Conservation (phyloP, 2,797 vertebrate species). For the Alauda arvensis region DNA sequence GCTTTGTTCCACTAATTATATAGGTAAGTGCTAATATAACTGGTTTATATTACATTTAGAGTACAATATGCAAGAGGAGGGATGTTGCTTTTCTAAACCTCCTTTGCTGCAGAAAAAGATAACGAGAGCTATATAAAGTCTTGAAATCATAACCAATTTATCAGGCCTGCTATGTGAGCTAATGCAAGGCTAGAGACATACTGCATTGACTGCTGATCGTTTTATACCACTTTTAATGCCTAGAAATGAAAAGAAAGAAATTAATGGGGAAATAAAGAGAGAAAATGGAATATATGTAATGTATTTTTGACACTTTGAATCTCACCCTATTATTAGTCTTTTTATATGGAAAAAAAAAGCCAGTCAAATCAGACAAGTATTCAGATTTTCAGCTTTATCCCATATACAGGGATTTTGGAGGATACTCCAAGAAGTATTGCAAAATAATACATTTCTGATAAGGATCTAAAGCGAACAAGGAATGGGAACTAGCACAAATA, state of each 20-base stretch:
- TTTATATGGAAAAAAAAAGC: slow-evolving; percentile 5
- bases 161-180: slow-evolving; percentile 30
- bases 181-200: slow-evolving; percentile 9
- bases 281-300: slow-evolving; percentile 42
- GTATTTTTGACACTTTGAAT: slow-evolving; percentile 22
- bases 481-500: neutral
- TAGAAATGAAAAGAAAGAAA: slow-evolving; percentile 48
- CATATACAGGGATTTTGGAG: neutral
- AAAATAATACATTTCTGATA: neutral
- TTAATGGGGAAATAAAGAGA: slow-evolving; percentile 47
- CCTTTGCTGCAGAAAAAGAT: slow-evolving; percentile 37
- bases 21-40: slow-evolving; percentile 23
- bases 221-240: slow-evolving; percentile 50
- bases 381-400: slow-evolving; percentile 25
- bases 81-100: slow-evolving; percentile 26
- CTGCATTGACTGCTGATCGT: slow-evolving; percentile 29
- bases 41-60: slow-evolving; percentile 49
- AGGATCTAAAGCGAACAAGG: neutral
- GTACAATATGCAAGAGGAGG: slow-evolving; percentile 1
- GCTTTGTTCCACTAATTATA: slow-evolving; percentile 24
- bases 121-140: slow-evolving; percentile 53
- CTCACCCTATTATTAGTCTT: slow-evolving; percentile 42
- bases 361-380: slow-evolving; percentile 16
- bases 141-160: slow-evolving; percentile 52
- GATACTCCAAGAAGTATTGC: neutral